phyloP scores from a whole-genome alignment of 2,888 invertebrate genomes.

The Dryocosmus kuriphilus region DNA sequence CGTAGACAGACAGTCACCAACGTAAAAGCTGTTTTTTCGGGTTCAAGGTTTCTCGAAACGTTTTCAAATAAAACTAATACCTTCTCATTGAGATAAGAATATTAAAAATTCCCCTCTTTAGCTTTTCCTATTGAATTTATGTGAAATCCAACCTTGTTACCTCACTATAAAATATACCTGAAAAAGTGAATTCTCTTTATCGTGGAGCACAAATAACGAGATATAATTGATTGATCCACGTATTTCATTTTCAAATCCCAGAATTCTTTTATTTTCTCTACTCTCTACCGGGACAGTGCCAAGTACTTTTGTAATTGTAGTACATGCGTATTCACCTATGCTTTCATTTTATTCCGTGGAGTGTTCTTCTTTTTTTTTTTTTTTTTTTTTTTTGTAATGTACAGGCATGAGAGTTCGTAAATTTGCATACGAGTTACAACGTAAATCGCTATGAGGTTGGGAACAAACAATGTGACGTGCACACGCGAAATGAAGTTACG shows the following conservation, averaged over 20 bases:
- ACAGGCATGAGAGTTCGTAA: conserved; percentile 33
- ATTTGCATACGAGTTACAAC: conserved; percentile 54
- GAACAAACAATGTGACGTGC: conserved; percentile 49
- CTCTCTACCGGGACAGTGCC: conserved; percentile 12
- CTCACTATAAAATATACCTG: background rate
- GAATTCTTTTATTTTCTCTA: conserved; percentile 22
- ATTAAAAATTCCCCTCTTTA: no score
- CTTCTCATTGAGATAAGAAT: no score
- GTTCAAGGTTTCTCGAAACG: no score
- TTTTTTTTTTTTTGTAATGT: conserved; percentile 23
- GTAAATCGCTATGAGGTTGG: conserved; percentile 47
- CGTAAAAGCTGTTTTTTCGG: no score
- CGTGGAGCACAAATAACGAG: background rate
- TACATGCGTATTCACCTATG: conserved; percentile 1
- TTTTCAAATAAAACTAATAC: no score
- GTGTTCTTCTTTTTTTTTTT: conserved; percentile 27
- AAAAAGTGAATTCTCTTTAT: background rate
- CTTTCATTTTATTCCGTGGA: conserved; percentile 15
- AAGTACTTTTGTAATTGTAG: conserved; percentile 38
- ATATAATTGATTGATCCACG: conserved; percentile 25
- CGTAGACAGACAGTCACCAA: no score
- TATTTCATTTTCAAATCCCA: conserved; percentile 11
- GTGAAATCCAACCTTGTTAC: background rate
- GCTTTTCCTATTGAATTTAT: no score
- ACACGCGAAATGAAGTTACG: conserved; percentile 49